These are phyloP conservation scores for Theropithecus gelada DNA, from an alignment of 2,113 vertebrate species.

Conservation along the genomic window DNA sequence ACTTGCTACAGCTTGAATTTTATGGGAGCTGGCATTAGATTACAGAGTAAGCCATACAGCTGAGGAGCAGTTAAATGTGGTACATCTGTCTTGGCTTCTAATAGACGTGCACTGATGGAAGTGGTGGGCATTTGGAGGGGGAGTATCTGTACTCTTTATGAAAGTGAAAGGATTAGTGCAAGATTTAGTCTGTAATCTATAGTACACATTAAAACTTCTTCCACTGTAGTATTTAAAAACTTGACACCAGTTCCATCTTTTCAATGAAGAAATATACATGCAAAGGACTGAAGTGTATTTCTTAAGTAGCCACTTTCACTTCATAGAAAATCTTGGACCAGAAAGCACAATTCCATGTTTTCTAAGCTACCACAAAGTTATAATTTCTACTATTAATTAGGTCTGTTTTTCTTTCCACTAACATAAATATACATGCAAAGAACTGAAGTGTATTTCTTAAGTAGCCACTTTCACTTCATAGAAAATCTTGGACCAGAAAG, in stretches of 20 bases:
- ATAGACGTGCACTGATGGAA: not conserved
- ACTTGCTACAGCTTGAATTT: constrained; percentile 64
- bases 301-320: not conserved
- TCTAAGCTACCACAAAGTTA: not conserved
- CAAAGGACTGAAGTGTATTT: not conserved
- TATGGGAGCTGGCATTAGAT: constrained; percentile 69
- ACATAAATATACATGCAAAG: not conserved
- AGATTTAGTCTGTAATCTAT: not conserved
- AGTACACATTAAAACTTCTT: not conserved
- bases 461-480: not conserved
- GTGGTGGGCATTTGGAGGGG: not conserved
- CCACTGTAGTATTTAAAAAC: not conserved
- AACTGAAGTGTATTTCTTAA: not conserved
- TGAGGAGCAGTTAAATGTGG: constrained; percentile 30
- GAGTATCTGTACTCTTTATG: not conserved
- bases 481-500: not conserved
- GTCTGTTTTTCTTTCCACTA: not conserved
- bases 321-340: not conserved
- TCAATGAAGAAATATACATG: not conserved
- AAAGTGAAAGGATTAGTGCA: not conserved
- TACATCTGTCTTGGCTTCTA: constrained; percentile 4
- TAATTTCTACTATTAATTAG: not conserved
- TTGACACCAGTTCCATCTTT: not conserved
- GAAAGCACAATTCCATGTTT: constrained; percentile 10
- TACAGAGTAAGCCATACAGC: constrained; percentile 40